Percentiles rank a stretch among this genome's conserved stretches.
phyloP scores from a whole-genome alignment of 2,797 vertebrate genomes.

The Coranthus polyacanthus region DNA sequence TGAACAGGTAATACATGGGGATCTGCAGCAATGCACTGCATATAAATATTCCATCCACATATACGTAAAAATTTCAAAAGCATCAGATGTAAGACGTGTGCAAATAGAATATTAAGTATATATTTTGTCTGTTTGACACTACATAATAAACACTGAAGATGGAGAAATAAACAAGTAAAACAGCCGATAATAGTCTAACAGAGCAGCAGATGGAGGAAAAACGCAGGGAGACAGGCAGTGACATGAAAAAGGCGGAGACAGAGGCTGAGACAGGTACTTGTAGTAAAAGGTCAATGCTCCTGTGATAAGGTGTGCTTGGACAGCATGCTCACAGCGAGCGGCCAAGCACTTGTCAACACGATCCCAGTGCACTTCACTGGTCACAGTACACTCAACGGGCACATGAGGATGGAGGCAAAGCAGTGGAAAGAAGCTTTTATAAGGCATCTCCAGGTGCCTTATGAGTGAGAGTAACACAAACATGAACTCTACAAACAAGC shows the following conservation, averaged over 20 bases:
- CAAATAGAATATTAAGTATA: too few relatives aligned
- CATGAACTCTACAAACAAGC: not conserved
- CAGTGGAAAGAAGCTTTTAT: conserved; percentile 11
- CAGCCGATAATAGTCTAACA: conserved; percentile 1
- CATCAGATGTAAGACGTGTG: too few relatives aligned
- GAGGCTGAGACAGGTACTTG: conserved; percentile 38
- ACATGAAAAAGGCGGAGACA: conserved; percentile 40
- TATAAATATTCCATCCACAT: too few relatives aligned
- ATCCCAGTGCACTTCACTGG: conserved; percentile 59
- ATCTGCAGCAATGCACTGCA: too few relatives aligned
- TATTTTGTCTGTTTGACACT: too few relatives aligned
- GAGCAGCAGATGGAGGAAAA: conserved; percentile 45
- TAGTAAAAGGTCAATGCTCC: conserved; percentile 72
- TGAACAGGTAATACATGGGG: too few relatives aligned
- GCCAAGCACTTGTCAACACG: conserved; percentile 61
- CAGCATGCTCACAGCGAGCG: conserved; percentile 62
- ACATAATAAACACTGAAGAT: too few relatives aligned
- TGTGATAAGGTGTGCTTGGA: conserved; percentile 61
- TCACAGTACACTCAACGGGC: conserved; percentile 34
- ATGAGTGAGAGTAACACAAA: not conserved
- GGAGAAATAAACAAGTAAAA: not conserved
- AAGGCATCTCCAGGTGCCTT: not conserved
- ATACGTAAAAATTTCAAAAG: too few relatives aligned
- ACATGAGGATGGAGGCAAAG: conserved; percentile 19
- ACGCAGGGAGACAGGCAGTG: conserved; percentile 26